These are phyloP conservation scores for Sprattus sprattus DNA, from an alignment of 2,113 vertebrate species.

Conservation along the genomic window DNA sequence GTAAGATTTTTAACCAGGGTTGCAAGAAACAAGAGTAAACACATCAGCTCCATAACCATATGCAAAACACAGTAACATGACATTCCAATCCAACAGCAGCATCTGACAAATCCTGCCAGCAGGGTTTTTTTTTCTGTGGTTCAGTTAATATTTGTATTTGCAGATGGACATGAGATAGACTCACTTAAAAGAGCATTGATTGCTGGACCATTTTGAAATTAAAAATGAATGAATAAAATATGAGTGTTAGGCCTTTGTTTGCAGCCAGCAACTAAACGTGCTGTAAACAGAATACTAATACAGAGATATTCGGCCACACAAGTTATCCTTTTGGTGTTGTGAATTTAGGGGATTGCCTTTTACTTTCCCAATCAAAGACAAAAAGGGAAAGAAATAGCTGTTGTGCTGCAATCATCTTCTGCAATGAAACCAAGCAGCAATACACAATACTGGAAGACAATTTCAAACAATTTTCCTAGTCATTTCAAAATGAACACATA, in stretches of 20 bases:
- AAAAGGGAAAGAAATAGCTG: neutral
- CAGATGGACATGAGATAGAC: neutral
- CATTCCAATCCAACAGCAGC: neutral
- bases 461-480: too few relatives aligned
- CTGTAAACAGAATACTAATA: neutral
- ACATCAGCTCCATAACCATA: neutral
- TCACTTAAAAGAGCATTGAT: slow-evolving; percentile 7
- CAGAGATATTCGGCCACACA: neutral
- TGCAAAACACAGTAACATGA: neutral
- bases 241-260: slow-evolving; percentile 2
- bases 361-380: neutral
- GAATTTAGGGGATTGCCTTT: neutral
- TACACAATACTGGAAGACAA: neutral
- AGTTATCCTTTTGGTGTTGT: neutral
- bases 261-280: neutral
- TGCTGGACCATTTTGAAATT: neutral
- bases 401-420: neutral
- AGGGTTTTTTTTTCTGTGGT: neutral
- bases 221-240: slow-evolving; percentile 10
- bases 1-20: too few relatives aligned
- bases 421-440: neutral
- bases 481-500: too few relatives aligned
- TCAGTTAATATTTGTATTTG: neutral
- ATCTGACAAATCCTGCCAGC: neutral
- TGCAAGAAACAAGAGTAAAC: too few relatives aligned